Base-by-base conservation (phyloP, 2,888 invertebrate species). In the Acanthopleura granulata region DNA sequence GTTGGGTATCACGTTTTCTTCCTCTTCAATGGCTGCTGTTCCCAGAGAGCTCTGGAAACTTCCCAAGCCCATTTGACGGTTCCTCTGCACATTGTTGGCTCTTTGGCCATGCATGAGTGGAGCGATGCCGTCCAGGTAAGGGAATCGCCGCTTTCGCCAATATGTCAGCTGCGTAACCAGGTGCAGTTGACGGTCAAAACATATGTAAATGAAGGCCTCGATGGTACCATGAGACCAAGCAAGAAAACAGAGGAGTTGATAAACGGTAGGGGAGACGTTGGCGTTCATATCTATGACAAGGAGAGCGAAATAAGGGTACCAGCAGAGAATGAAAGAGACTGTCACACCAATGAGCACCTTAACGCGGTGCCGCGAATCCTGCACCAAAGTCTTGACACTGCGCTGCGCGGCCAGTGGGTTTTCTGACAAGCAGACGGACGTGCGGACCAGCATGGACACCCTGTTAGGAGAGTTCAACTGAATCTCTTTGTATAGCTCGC, bases 181-280 rank as follows among this genome's bases (percentile, higher is more conserved):
- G 80, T 87, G 85, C 70, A 90, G 81, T 75, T 88, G 85, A n/a
- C 87, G 82, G 78, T 90, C 90, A 78, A 90, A 89, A 51, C 86
- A 84, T 51, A 90, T 85, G 75, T 89, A 87, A 15, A 90, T 80
- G 25, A 90, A 78, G 12, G 90, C 90, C 75, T 90, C 89, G 16
- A 90, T 78, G 14, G 88, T 85, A 57, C 87, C 88, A 66, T 90
- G 89, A 14, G 89, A 87, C 90, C 90, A 90, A 18, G 89, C 90
- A 61, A 90, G 86, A 78, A 90, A 89, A 51, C 89, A 88, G 76
- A 90, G 85, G 29, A 88, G 83, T 79, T 89, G 89, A 83, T 90
- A 90, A 16, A 90, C 84, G 82, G 87, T 88, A 40, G 87, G 85
- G 18, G 89, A 88, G 50, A 87, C 87, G 49, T 80, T 80, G 80